Evolutionary conservation across 2,113 vertebrate genomes (phyloP).

Genomic region (Oryzias woworae): DNA sequence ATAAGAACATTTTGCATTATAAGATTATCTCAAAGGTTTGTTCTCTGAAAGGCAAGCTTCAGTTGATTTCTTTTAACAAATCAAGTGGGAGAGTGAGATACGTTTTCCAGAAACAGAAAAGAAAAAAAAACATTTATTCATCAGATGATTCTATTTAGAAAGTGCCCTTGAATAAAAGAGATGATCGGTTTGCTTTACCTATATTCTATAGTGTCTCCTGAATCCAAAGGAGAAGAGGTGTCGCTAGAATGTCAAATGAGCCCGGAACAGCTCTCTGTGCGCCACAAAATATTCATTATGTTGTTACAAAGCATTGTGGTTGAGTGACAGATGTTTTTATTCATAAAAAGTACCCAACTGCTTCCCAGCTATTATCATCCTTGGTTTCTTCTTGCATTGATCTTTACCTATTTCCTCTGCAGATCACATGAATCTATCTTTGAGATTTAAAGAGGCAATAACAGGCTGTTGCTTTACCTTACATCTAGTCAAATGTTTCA

Average conservation of each 20-base stretch:
- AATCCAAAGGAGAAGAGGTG: constrained; percentile 32
- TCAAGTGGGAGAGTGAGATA: constrained; percentile 32
- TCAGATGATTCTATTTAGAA: constrained; percentile 43
- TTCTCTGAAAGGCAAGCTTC: constrained; percentile 25
- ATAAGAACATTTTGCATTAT: constrained; percentile 34
- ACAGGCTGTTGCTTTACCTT: not conserved
- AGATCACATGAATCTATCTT: not conserved
- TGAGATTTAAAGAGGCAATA: not conserved
- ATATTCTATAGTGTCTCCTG: constrained; percentile 27
- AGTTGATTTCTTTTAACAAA: constrained; percentile 29
- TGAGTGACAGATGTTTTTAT: constrained; percentile 28
- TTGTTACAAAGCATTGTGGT: constrained; percentile 22
- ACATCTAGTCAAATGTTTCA: not conserved
- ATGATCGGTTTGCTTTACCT: constrained; percentile 34
- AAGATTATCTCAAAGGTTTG: constrained; percentile 40
- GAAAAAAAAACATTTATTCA: constrained; percentile 37
- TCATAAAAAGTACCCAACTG: constrained; percentile 27
- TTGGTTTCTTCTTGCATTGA: constrained; percentile 43
- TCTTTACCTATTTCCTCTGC: constrained; percentile 29
- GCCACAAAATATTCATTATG: constrained; percentile 56
- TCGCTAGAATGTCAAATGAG: constrained; percentile 51
- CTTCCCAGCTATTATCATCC: constrained; percentile 17
- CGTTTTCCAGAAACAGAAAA: constrained; percentile 1
- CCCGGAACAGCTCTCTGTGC: constrained; percentile 21
- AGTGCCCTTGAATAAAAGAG: constrained; percentile 26